Percentiles rank a stretch among this genome's conserved stretches.
These are phyloP conservation scores for Chrysotoxum bicinctum DNA, from an alignment of 2,888 invertebrate species.

Conservation along the genomic window DNA sequence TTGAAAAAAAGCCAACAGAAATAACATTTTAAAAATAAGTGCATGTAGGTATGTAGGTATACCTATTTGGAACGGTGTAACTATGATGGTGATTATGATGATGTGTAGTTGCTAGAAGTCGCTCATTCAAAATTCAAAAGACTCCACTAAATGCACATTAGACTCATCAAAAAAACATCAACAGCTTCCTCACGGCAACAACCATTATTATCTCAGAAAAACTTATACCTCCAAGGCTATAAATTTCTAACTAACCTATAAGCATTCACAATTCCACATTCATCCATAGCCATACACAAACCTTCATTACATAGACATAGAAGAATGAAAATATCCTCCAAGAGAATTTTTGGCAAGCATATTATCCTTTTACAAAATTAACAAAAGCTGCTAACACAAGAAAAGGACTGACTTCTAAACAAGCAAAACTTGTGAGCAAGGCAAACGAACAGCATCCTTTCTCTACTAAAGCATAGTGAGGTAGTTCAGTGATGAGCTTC, in stretches of 20 bases:
- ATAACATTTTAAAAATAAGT: neutral
- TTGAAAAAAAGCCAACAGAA: neutral
- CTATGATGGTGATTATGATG: neutral
- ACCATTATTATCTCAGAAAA: neutral
- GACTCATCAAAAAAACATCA: conserved; percentile 45
- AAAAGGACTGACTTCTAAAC: neutral
- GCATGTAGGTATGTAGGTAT: neutral
- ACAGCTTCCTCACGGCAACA: conserved; percentile 3
- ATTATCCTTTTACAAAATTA: conserved; percentile 31
- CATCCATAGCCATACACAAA: neutral
- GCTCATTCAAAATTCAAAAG: conserved; percentile 19
- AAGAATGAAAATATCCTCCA: conserved; percentile 28
- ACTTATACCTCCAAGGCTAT: conserved; percentile 15
- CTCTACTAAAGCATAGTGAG: conserved; percentile 62
- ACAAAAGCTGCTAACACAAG: conserved; percentile 18
- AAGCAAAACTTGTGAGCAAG: conserved; percentile 16
- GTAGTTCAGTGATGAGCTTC: conserved; percentile 71
- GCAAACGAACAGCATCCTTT: conserved; percentile 43
- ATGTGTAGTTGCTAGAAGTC: neutral
- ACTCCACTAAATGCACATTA: conserved; percentile 41
- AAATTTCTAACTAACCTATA: conserved; percentile 22
- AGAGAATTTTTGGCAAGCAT: conserved; percentile 56
- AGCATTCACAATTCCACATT: neutral
- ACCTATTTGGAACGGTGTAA: neutral
- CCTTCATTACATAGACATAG: neutral